A percentile compares a stretch with the other conserved stretches of the same genome.
Evolutionary conservation across 2,113 vertebrate species (phyloP).

Genomic region (Microcebus lehilahytsara): DNA sequence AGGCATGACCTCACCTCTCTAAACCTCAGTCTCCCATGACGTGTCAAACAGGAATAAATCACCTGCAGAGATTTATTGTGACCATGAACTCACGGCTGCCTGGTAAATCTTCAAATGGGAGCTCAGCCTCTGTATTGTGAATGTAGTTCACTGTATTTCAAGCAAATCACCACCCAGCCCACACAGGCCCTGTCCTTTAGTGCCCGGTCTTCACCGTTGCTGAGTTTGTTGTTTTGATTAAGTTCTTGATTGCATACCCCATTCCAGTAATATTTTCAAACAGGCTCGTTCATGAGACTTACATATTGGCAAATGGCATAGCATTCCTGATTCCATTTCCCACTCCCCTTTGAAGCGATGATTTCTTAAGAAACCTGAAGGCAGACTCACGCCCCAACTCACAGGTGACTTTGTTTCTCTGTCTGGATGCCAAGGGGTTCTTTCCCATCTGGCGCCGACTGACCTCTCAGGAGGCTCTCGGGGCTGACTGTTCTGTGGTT

Average conservation of each 20-base stretch:
- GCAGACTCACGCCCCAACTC: background rate
- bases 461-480: background rate
- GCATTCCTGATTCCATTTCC: background rate
- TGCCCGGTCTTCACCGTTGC: background rate
- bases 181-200: background rate
- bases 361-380: background rate
- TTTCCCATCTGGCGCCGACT: no score
- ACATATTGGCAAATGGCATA: background rate
- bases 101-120: background rate
- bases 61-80: background rate
- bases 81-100: background rate
- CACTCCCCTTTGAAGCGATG: background rate
- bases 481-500: rapidly evolving
- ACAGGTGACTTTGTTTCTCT: background rate
- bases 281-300: background rate
- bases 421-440: background rate
- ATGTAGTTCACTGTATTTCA: background rate
- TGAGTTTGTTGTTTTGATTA: background rate
- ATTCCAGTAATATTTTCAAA: background rate
- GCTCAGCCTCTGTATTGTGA: background rate
- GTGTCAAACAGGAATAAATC: background rate
- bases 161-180: background rate
- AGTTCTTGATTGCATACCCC: background rate
- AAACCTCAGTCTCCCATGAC: background rate
- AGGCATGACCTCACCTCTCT: background rate